Percentiles rank a stretch among this genome's conserved stretches.
Evolutionary conservation across 2,888 invertebrate species (phyloP).

Genomic region (Cyaniris semiargus): DNA sequence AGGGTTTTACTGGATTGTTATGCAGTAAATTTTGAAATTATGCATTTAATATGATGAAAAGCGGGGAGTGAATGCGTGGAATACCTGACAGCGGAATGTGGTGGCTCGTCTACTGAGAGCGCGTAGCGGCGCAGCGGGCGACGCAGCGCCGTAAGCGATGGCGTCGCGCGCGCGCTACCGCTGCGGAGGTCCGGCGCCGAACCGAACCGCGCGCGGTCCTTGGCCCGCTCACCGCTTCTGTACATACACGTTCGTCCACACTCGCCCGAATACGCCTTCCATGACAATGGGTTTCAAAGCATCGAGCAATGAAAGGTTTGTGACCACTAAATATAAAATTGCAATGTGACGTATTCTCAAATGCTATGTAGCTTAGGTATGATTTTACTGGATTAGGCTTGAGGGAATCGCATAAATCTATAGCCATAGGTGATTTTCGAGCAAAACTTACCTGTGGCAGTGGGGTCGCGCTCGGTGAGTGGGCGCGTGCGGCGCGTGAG

Average conservation of each 20-base stretch:
- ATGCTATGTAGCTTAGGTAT: background rate
- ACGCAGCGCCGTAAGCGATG: constrained; percentile 65
- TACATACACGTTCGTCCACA: constrained; percentile 52
- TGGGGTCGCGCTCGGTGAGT: constrained; percentile 70
- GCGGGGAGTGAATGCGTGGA: constrained; percentile 31
- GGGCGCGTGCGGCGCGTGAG: constrained; percentile 69
- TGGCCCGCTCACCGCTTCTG: constrained; percentile 57
- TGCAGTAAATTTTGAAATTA: background rate
- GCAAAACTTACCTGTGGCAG: constrained; percentile 57
- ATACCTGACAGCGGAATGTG: constrained; percentile 73
- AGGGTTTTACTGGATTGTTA: background rate
- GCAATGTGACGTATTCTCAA: background rate
- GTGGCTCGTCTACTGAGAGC: constrained; percentile 89
- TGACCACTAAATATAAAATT: background rate
- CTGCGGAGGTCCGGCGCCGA: constrained; percentile 81
- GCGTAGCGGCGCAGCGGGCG: constrained; percentile 87
- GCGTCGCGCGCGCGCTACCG: constrained; percentile 59
- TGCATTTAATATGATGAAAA: constrained; percentile 18
- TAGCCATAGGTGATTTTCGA: background rate
- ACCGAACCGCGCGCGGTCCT: constrained; percentile 73
- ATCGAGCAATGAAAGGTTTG: constrained; percentile 9
- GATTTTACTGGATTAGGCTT: background rate
- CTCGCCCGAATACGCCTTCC: constrained; percentile 35
- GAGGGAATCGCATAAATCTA: background rate
- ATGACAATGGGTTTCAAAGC: background rate